phyloP scores from a whole-genome alignment of 2,888 invertebrate species.

The Leptopterna dolabrata region DNA sequence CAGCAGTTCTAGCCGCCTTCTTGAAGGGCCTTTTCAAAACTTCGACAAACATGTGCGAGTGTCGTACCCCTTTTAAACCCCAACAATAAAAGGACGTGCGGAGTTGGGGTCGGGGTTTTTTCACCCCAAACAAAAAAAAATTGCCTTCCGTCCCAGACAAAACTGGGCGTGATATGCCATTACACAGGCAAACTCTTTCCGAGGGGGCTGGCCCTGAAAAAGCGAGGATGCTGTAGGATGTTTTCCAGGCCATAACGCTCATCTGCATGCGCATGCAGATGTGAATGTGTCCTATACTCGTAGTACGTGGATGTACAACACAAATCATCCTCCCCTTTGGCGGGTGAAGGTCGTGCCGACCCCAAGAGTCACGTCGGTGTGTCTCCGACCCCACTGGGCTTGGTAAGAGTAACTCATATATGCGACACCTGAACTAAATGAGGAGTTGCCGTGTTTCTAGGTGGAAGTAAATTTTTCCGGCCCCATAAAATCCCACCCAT shows the following conservation, averaged over 20 bases:
- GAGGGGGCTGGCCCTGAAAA: neutral
- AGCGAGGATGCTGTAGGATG: neutral
- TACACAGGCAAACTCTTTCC: conserved; percentile 1
- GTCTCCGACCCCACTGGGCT: no score
- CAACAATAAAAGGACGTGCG: neutral
- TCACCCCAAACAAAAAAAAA: neutral
- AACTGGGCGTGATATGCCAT: conserved; percentile 47
- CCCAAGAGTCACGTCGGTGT: no score
- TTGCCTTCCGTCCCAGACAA: neutral
- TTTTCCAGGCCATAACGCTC: conserved; percentile 41
- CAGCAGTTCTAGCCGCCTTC: neutral
- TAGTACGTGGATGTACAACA: neutral
- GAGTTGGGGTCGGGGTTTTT: neutral
- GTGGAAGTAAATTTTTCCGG: no score
- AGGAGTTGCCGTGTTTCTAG: no score
- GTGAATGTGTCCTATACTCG: neutral
- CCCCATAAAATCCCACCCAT: no score
- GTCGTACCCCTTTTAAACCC: neutral
- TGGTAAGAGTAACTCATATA: no score
- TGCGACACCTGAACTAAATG: no score
- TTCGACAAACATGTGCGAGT: neutral
- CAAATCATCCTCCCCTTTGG: conserved; percentile 5
- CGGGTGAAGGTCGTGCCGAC: neutral
- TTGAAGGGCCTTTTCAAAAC: neutral
- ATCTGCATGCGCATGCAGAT: conserved; percentile 34